Conservation (phyloP, 2,113 vertebrate genomes). For the Archocentrus centrarchus region DNA sequence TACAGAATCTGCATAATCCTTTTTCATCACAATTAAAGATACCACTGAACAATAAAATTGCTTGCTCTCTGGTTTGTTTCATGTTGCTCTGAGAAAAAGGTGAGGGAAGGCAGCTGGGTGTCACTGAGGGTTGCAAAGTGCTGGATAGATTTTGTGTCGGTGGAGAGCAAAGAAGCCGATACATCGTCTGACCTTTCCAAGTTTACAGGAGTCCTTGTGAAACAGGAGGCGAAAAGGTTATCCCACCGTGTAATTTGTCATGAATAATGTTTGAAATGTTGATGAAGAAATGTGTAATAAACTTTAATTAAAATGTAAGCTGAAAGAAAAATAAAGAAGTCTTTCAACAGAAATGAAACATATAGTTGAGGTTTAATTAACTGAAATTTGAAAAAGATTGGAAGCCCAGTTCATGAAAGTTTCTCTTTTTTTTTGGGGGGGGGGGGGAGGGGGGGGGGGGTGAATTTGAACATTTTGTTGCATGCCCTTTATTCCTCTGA, state of each 20-base stretch:
- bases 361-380: constrained; percentile 7
- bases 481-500: not conserved
- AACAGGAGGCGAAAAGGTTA: not conserved
- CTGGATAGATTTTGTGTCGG: constrained; percentile 35
- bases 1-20: constrained; percentile 87
- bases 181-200: constrained; percentile 22
- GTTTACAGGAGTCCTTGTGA: not conserved
- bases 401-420: not conserved
- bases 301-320: not conserved
- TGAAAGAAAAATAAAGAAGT: not conserved
- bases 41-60: constrained; percentile 88
- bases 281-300: not conserved
- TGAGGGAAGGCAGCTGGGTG: constrained; percentile 54
- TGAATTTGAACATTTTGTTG: not conserved
- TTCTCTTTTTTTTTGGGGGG: not conserved
- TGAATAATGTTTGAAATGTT: not conserved
- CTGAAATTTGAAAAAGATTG: not conserved
- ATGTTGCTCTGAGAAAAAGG: constrained; percentile 71
- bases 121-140: constrained; percentile 59
- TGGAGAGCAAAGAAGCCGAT: constrained; percentile 1
- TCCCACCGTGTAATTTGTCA: not conserved
- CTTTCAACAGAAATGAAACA: not conserved
- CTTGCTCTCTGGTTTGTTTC: constrained; percentile 84
- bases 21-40: constrained; percentile 87
- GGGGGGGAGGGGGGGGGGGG: too few relatives aligned